Conservation (phyloP, 2,888 invertebrate genomes). For the Drosophila ustulata region DNA sequence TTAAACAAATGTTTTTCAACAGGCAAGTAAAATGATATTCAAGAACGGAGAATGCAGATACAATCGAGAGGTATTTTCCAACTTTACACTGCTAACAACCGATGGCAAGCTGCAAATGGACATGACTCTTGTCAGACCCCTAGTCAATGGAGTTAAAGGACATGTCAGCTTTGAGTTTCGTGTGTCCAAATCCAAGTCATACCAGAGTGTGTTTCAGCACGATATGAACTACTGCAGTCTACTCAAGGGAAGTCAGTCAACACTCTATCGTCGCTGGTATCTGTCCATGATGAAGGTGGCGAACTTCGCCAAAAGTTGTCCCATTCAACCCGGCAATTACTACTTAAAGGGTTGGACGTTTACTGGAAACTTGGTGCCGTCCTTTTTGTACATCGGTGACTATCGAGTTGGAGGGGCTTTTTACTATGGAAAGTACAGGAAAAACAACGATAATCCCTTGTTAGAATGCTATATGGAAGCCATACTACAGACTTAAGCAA, state of each 20-base stretch:
- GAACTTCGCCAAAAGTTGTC: slow-evolving; percentile 60
- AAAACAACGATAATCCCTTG: slow-evolving; percentile 22
- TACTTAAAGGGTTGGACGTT: slow-evolving; percentile 61
- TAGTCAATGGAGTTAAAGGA: slow-evolving; percentile 50
- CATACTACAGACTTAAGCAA: slow-evolving; percentile 1
- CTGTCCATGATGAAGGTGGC: slow-evolving; percentile 56
- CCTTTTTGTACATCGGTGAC: slow-evolving; percentile 65
- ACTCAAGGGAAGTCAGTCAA: slow-evolving; percentile 44
- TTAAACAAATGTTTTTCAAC: neutral
- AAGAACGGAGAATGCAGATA: slow-evolving; percentile 43
- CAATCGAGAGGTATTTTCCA: slow-evolving; percentile 51
- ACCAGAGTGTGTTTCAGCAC: slow-evolving; percentile 61
- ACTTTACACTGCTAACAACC: slow-evolving; percentile 44
- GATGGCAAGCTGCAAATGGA: slow-evolving; percentile 49
- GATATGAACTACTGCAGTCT: slow-evolving; percentile 61
- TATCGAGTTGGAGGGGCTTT: slow-evolving; percentile 56
- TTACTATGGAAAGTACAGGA: slow-evolving; percentile 54
- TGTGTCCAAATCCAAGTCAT: slow-evolving; percentile 31
- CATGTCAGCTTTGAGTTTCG: slow-evolving; percentile 64
- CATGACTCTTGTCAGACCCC: slow-evolving; percentile 12
- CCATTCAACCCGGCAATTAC: slow-evolving; percentile 57
- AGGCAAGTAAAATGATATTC: slow-evolving; percentile 52
- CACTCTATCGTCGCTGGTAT: slow-evolving; percentile 58
- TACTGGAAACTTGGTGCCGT: slow-evolving; percentile 49
- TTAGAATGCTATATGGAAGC: slow-evolving; percentile 52